These are phyloP conservation scores for Alligator sinensis DNA, from an alignment of 2,113 vertebrate genomes.

Conservation along the genomic window DNA sequence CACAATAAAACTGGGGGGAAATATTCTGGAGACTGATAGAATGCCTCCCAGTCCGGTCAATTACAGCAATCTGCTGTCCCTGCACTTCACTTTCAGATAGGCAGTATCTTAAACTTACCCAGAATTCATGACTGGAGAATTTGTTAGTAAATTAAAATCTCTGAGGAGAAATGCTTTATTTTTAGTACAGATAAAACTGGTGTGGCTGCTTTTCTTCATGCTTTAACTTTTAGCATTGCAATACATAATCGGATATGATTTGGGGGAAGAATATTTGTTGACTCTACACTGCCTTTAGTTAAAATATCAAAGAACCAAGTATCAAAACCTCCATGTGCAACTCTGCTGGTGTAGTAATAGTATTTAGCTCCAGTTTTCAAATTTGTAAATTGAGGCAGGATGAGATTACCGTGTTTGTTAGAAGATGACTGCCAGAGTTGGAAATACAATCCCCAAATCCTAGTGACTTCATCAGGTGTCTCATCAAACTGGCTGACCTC, in stretches of 20 bases:
- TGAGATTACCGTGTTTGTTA: too few species aligned
- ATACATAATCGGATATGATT: not conserved
- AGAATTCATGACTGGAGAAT: slow-evolving; percentile 2
- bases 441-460: too few species aligned
- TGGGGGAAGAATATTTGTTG: not conserved
- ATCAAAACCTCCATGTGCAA: not conserved
- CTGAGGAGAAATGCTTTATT: slow-evolving; percentile 10
- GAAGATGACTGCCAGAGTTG: too few species aligned
- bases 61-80: not conserved
- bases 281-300: not conserved
- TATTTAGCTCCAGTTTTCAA: not conserved
- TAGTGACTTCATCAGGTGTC: too few species aligned
- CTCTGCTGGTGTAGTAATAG: fast-evolving
- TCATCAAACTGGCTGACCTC: too few species aligned
- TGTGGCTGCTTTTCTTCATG: not conserved
- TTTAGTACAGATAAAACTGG: slow-evolving; percentile 11
- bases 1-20: slow-evolving; percentile 18
- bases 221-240: slow-evolving; percentile 26
- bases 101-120: slow-evolving; percentile 16
- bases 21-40: not conserved
- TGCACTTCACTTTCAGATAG: slow-evolving; percentile 39
- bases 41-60: slow-evolving; percentile 1
- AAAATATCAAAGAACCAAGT: not conserved
- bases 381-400: not conserved
- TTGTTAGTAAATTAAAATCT: slow-evolving; percentile 26